Evolutionary conservation across 1,140 invertebrate species (phyloP).

Genomic region (Vanessa tameamea): DNA sequence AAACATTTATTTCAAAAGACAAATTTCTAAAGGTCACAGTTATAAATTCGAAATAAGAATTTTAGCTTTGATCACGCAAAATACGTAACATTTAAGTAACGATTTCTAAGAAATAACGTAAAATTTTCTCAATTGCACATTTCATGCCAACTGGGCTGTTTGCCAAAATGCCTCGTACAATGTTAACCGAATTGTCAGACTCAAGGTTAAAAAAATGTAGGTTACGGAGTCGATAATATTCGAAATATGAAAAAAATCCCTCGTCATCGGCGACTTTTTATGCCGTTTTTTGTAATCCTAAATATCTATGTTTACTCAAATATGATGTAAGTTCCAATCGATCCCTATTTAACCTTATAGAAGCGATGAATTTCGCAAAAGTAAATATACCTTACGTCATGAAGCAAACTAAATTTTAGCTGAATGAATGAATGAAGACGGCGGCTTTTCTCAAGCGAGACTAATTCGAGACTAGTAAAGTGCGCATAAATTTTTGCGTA

Average conservation of each 20-base stretch:
- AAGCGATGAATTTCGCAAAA: no score
- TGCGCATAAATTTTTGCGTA: no score
- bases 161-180: slow-evolving; percentile 11
- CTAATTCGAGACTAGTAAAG: no score
- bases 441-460: no score
- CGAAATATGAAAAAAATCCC: neutral
- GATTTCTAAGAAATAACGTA: neutral
- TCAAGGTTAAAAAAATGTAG: slow-evolving; percentile 20
- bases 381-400: no score
- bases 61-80: neutral
- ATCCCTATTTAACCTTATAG: neutral
- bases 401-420: no score
- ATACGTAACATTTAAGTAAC: neutral
- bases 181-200: neutral
- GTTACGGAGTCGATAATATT: slow-evolving; percentile 2
- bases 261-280: neutral
- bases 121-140: neutral
- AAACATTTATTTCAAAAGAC: neutral
- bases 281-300: neutral
- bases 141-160: slow-evolving; percentile 5
- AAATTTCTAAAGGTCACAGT: neutral
- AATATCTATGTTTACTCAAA: neutral
- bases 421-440: no score
- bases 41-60: neutral
- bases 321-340: neutral